A percentile compares a stretch with the other conserved stretches of the same genome.
Evolutionary conservation across 2,797 vertebrate genomes (phyloP).

Genomic region (Oceanodroma leucorhoa): DNA sequence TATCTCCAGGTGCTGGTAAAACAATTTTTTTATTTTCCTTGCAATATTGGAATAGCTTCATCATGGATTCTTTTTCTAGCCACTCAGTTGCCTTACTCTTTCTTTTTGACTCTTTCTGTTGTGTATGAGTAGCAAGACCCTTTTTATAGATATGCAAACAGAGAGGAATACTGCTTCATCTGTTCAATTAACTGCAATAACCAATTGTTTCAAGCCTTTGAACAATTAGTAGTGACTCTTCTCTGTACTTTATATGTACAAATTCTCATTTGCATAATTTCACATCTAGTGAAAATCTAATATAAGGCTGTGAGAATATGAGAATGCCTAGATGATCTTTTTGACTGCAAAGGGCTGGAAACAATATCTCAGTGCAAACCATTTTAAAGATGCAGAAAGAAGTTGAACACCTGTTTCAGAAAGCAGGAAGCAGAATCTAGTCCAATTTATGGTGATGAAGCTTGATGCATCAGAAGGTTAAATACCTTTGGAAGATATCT

Average conservation of each 20-base stretch:
- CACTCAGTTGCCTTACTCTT: neutral
- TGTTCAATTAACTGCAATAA: slow-evolving; percentile 37
- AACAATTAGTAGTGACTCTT: slow-evolving; percentile 44
- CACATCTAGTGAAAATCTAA: slow-evolving; percentile 46
- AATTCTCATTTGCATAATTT: slow-evolving; percentile 51
- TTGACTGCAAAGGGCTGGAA: slow-evolving; percentile 37
- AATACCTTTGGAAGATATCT: neutral
- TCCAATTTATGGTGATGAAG: neutral
- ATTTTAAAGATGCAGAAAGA: slow-evolving; percentile 13
- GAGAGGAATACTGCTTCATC: neutral
- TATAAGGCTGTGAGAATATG: slow-evolving; percentile 39
- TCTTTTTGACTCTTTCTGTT: neutral
- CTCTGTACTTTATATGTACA: neutral
- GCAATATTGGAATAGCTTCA: neutral
- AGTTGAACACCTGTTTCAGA: neutral
- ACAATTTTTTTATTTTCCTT: neutral
- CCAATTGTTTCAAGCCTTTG: slow-evolving; percentile 40
- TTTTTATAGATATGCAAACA: neutral
- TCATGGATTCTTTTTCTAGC: accelerated
- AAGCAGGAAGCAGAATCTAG: neutral
- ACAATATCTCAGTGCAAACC: slow-evolving; percentile 29
- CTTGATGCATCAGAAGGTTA: neutral
- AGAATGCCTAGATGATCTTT: slow-evolving; percentile 40
- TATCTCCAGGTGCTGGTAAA: neutral
- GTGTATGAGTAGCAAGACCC: neutral